Base-by-base conservation (phyloP, 2,113 vertebrate genomes). In the Lophochroa leadbeateri region DNA sequence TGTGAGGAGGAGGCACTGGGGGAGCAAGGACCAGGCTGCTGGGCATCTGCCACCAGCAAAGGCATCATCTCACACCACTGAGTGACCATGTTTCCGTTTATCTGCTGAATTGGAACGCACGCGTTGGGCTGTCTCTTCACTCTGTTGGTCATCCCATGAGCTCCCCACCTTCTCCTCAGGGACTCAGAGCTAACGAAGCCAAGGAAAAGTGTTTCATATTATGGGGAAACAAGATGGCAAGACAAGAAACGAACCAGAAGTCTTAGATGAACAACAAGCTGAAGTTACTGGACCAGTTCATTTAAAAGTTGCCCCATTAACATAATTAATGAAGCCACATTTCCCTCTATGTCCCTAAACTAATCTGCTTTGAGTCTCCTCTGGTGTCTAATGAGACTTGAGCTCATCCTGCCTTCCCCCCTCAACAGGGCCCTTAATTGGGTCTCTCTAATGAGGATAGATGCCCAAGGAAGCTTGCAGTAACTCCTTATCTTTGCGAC, bases 101-200 rank as follows among this genome's bases (percentile, higher is more conserved):
- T 20, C 29, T 76, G 57, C 37, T 11, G 35, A 18, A 31, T 1
- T 1, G 3, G 31, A 44, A 41, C 28, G 50, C 28, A 24, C 2
- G 16, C 17, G 15, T 25, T 37, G 70, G 37, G 84, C n/a, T n/a
- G 31, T 13, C 27, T 43, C 63, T 19, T 60, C 50, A 11, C 29
- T 4, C 46, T 1, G 0, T 6, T 13, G 7, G 79, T 20, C 46
- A 23, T 17, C 58, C n/a, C 1, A 0, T 1, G 41, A 61, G 75
- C 64, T 69, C 46, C 64, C 33, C 47, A 10, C 52, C 37, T 7
- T 28, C 55, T 50, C 39, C 77, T 11, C 2, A 1, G 46, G 25
- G 43, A 25, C 65, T 46, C 60, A 7, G 33, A 70, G 67, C 24
- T 43, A 33, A 60, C 0, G 2, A 49, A 74, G 53, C 39, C 11